Percentiles rank a stretch among this genome's conserved stretches.
These are phyloP conservation scores for Amphipyra tragopoginis DNA, from an alignment of 2,888 invertebrate genomes.

Conservation along the genomic window DNA sequence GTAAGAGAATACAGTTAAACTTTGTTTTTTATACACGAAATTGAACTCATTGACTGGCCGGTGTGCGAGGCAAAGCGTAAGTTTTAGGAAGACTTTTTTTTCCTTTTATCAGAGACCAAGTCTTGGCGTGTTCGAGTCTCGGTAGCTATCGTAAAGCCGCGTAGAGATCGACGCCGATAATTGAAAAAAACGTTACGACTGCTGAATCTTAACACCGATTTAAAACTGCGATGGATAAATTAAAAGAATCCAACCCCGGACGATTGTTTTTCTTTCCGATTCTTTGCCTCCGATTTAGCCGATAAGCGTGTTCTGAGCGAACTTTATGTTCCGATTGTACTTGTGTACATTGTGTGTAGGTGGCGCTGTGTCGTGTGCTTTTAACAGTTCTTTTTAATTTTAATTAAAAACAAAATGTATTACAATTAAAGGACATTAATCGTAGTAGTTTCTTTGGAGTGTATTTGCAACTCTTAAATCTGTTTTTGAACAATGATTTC, in stretches of 20 bases:
- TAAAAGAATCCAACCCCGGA: slow-evolving; percentile 81
- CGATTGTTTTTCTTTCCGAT: slow-evolving; percentile 83
- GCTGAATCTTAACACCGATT: slow-evolving; percentile 87
- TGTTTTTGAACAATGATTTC: slow-evolving; percentile 8
- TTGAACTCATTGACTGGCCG: slow-evolving; percentile 64
- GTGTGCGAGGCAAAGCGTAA: slow-evolving; percentile 62
- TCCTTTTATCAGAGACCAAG: slow-evolving; percentile 59
- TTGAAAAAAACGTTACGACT: slow-evolving; percentile 85
- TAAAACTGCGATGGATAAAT: slow-evolving; percentile 87
- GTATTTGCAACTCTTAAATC: slow-evolving; percentile 1
- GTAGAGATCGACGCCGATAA: slow-evolving; percentile 85
- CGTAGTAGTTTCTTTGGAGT: slow-evolving; percentile 42
- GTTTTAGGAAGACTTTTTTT: slow-evolving; percentile 63
- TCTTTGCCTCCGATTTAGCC: slow-evolving; percentile 75
- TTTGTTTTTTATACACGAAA: slow-evolving; percentile 44
- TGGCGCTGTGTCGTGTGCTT: slow-evolving; percentile 70
- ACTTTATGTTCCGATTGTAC: slow-evolving; percentile 82
- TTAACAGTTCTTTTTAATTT: slow-evolving; percentile 68
- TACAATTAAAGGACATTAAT: slow-evolving; percentile 58
- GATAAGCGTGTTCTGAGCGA: slow-evolving; percentile 84
- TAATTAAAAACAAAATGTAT: slow-evolving; percentile 73
- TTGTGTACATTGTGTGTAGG: slow-evolving; percentile 77
- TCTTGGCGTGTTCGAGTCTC: slow-evolving; percentile 74
- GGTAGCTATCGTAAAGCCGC: slow-evolving; percentile 83
- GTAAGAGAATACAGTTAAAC: slow-evolving; percentile 44